phyloP scores from a whole-genome alignment of 2,113 vertebrate genomes.

The Rhineura floridana region DNA sequence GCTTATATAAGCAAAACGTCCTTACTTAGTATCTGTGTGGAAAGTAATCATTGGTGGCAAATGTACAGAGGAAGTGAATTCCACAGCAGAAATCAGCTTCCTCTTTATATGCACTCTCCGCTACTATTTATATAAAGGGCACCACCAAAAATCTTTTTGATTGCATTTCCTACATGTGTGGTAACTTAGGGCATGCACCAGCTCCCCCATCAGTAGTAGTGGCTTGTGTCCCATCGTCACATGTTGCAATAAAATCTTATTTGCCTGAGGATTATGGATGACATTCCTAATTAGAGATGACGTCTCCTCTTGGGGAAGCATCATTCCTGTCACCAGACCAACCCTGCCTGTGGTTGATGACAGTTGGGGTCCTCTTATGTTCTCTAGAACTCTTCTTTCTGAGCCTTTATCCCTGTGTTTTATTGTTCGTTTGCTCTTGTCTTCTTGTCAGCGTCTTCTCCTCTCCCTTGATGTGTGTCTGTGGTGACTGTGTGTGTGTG shows the following conservation, averaged over 20 bases:
- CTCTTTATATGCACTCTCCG: background rate
- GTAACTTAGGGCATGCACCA: background rate
- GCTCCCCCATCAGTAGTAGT: background rate
- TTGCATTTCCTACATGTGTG: background rate
- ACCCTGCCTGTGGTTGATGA: too few species aligned
- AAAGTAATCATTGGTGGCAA: background rate
- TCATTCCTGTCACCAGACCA: too few species aligned
- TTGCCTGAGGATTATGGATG: too few species aligned
- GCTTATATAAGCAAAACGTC: background rate
- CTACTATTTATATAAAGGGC: background rate
- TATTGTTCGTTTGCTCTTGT: too few species aligned
- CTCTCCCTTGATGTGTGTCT: too few species aligned
- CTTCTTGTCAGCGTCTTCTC: too few species aligned
- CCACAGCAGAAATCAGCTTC: background rate
- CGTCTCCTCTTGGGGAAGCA: too few species aligned
- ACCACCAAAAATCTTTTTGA: background rate
- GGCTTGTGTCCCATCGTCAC: background rate
- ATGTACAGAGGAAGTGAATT: background rate
- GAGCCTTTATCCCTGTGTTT: too few species aligned
- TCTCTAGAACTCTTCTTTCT: too few species aligned
- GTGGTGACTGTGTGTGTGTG: too few species aligned
- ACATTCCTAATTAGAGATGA: too few species aligned
- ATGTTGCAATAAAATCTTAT: background rate
- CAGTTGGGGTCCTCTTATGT: too few species aligned
- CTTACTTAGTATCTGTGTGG: background rate